Evolutionary conservation across 1,140 invertebrate species (phyloP).

Genomic region (Polyergus mexicanus): DNA sequence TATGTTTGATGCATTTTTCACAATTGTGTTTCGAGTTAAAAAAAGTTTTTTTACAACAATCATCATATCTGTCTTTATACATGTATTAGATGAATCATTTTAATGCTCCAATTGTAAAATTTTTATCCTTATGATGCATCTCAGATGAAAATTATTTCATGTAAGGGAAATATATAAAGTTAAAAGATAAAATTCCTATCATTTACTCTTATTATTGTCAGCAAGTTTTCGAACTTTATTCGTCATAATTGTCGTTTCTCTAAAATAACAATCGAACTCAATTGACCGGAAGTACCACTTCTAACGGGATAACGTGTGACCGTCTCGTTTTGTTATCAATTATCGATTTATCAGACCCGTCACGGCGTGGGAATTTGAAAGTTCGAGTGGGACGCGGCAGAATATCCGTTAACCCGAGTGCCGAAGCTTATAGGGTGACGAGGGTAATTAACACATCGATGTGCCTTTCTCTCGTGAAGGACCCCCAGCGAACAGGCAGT

Average conservation of each 20-base stretch:
- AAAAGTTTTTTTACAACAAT: too few relatives aligned
- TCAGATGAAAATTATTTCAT: too few relatives aligned
- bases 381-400: slow-evolving; percentile 62
- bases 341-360: slow-evolving; percentile 38
- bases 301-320: background rate
- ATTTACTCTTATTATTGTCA: background rate
- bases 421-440: slow-evolving; percentile 56
- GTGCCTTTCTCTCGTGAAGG: slow-evolving; percentile 47
- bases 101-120: too few relatives aligned
- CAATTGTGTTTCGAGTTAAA: too few relatives aligned
- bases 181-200: background rate
- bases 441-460: slow-evolving; percentile 72
- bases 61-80: too few relatives aligned
- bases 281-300: slow-evolving; percentile 31
- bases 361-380: slow-evolving; percentile 72
- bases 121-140: too few relatives aligned
- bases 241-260: background rate
- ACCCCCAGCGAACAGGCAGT: slow-evolving; percentile 71
- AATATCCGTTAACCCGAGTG: slow-evolving; percentile 69
- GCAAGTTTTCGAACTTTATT: background rate
- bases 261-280: slow-evolving; percentile 14
- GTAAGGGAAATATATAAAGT: too few relatives aligned
- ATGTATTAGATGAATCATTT: too few relatives aligned
- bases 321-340: slow-evolving; percentile 5
- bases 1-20: too few relatives aligned